Base-by-base conservation (phyloP, 2,113 vertebrate genomes). In the Platycercus adscitus region DNA sequence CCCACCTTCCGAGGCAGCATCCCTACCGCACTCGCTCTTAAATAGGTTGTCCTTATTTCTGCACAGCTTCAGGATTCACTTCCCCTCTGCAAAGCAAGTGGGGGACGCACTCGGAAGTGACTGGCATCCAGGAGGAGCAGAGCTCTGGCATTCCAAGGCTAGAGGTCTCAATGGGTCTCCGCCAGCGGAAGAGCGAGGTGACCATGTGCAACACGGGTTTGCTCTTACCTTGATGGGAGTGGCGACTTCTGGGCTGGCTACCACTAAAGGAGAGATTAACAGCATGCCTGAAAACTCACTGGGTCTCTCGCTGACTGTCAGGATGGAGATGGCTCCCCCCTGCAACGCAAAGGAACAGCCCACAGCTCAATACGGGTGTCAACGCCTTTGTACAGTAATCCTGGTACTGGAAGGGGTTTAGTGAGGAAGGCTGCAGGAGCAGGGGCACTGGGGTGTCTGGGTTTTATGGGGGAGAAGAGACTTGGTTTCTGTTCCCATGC, bases 241-340 rank as follows among this genome's bases (percentile, higher is more conserved):
- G 25, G 99, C 99, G 1, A 99, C 99, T 61, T 99, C 99, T 6
- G 99, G 99, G 88, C 93, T 99, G 98, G 99, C 98, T 71, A 99
- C 97, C 91, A 99, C 98, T 98, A 99, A 92, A 16, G 99, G 99
- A 8, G 98, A 98, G 31, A 99, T 99, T 65, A 99, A 98, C 91
- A 98, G 97, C 97, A 99, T 98, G 65, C 99, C 99, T 6, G 98
- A 96, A 95, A 99, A 99, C 77, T 99, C 98, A 63, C 69, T 86
- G 9, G 98, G 98, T 58, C 98, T 98, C 96, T 99, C 99, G 5
- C 98, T 98, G 4, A 98, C 99, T 0, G 98, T 98, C 72, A 99
- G 98, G 94, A 99, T 99, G 81, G 98, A 97, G 88, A 99, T 99
- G 82, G 99, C 99, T 12, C 99, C 99, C 10, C 99, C 99, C 99